Conservation (phyloP, 2,797 vertebrate species). For the Oryzias sinensis region DNA sequence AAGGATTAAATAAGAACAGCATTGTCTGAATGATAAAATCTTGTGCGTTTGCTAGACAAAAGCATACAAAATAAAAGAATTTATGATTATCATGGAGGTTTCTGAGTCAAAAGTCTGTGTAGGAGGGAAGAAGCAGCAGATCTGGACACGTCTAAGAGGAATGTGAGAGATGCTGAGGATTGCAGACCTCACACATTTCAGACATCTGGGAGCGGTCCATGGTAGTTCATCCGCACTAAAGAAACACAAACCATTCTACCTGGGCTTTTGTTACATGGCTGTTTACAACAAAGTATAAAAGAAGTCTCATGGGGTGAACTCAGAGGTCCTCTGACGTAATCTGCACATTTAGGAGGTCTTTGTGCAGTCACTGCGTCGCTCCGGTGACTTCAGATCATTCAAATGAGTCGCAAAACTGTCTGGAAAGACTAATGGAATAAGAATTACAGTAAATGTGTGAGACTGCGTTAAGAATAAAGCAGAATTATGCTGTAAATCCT, state of each 20-base stretch:
- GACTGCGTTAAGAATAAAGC: conserved; percentile 20
- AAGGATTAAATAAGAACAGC: no score
- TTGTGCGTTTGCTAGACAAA: no score
- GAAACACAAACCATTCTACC: background rate
- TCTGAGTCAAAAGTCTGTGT: background rate
- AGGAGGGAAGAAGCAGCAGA: conserved; percentile 25
- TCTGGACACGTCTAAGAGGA: conserved; percentile 58
- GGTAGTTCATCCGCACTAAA: background rate
- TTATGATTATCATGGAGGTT: background rate
- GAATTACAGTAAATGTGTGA: conserved; percentile 5
- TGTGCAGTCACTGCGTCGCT: conserved; percentile 7
- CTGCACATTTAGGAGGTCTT: conserved; percentile 7
- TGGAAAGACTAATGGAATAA: conserved; percentile 47
- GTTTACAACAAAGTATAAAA: background rate
- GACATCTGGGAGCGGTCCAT: conserved; percentile 1
- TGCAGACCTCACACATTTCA: conserved; percentile 41
- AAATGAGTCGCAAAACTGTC: conserved; percentile 23
- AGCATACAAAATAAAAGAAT: background rate
- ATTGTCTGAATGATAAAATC: no score
- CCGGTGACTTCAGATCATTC: conserved; percentile 11
- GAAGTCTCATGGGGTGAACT: background rate
- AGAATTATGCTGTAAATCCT: conserved; percentile 23
- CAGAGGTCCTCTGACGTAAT: conserved; percentile 9
- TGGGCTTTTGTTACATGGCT: no score
- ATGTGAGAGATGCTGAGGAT: conserved; percentile 37